Percentiles rank a stretch among this genome's conserved stretches.
Conservation (phyloP, 1,140 invertebrate species). For the Diachasmimorpha longicaudata region DNA sequence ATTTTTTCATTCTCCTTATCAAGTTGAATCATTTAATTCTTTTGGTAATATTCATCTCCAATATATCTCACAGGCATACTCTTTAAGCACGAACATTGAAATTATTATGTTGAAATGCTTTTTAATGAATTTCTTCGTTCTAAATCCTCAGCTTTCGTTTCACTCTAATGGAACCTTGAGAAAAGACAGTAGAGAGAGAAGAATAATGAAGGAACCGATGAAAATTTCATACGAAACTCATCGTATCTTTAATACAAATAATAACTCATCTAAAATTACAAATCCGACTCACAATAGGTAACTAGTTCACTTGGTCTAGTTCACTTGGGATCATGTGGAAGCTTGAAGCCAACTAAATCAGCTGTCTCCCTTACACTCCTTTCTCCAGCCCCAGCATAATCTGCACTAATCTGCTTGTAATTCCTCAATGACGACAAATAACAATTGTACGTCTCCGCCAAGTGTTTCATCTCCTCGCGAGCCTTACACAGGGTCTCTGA, state of each 20-base stretch:
- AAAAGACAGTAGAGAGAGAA: too few species aligned
- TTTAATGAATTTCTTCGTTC: too few species aligned
- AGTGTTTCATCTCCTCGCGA: constrained; percentile 74
- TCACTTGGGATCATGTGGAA: constrained; percentile 80
- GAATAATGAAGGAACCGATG: too few species aligned
- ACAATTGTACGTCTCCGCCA: constrained; percentile 76
- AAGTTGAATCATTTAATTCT: background rate
- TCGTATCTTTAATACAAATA: background rate
- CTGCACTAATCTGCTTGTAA: constrained; percentile 72
- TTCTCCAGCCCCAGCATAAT: constrained; percentile 80
- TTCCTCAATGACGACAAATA: constrained; percentile 73
- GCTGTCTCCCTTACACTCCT: constrained; percentile 78
- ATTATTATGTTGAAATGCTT: too few species aligned
- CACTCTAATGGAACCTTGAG: too few species aligned
- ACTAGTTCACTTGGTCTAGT: too few species aligned
- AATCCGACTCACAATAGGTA: background rate
- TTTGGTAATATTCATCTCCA: too few species aligned
- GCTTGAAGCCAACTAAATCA: constrained; percentile 81
- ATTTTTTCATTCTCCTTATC: background rate
- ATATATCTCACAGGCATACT: too few species aligned
- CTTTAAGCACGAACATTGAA: too few species aligned
- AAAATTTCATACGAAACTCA: background rate
- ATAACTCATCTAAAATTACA: background rate
- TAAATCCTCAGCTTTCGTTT: too few species aligned
- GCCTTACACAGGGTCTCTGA: constrained; percentile 82